A percentile compares a stretch with the other conserved stretches of the same genome.
Conservation (phyloP, 2,888 invertebrate species). For the Noctua janthina region DNA sequence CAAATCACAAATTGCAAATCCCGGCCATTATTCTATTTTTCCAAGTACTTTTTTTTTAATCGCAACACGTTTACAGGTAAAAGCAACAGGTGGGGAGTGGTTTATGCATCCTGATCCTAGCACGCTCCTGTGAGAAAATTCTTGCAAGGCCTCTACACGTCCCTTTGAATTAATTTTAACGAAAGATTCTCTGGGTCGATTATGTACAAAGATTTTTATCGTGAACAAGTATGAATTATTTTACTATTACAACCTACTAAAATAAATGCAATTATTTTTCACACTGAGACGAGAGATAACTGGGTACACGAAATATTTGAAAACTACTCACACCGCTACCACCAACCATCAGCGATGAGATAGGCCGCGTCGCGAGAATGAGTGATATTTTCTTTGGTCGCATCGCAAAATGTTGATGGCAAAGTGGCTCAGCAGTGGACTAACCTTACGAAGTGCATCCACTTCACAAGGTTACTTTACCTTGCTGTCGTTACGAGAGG, state of each 20-base stretch:
- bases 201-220: constrained; percentile 35
- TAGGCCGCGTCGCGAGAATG: neutral
- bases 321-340: neutral
- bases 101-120: constrained; percentile 78
- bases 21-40: constrained; percentile 68
- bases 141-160: constrained; percentile 54
- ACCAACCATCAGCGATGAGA: neutral
- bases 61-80: constrained; percentile 45
- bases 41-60: constrained; percentile 67
- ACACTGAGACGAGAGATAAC: neutral
- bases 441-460: too few species aligned
- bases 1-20: constrained; percentile 55
- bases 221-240: neutral
- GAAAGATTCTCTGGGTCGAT: constrained; percentile 36
- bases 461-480: too few species aligned
- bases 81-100: constrained; percentile 72
- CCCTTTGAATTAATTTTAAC: constrained; percentile 50
- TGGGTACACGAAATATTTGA: neutral
- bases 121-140: constrained; percentile 74
- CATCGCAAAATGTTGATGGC: neutral
- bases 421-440: neutral
- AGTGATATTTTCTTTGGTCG: neutral
- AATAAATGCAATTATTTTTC: neutral
- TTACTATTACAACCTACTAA: neutral
- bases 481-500: too few species aligned